A percentile compares a stretch with the other conserved stretches of the same genome.
Evolutionary conservation across 2,888 invertebrate genomes (phyloP).

Genomic region (Agrochola lychnidis): DNA sequence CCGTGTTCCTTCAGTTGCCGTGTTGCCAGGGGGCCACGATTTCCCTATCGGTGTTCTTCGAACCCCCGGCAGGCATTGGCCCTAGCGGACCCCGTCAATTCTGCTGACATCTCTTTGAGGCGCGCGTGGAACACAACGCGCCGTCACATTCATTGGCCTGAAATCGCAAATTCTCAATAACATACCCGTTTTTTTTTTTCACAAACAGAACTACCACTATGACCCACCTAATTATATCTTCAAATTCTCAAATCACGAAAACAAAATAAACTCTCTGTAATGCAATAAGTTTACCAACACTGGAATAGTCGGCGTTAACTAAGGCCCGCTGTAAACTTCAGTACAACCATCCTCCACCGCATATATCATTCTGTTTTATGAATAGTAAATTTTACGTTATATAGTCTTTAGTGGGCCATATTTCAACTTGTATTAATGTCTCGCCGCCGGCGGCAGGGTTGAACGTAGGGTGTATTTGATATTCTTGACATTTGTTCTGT

Average conservation of each 20-base stretch:
- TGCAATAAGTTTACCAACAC: constrained; percentile 59
- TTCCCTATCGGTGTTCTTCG: too few species aligned
- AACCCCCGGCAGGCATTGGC: too few species aligned
- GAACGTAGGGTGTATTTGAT: constrained; percentile 63
- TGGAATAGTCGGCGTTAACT: constrained; percentile 59
- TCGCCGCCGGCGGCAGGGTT: constrained; percentile 79
- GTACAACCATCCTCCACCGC: constrained; percentile 76
- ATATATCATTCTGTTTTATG: constrained; percentile 89
- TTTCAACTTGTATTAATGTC: constrained; percentile 87
- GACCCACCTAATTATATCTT: neutral
- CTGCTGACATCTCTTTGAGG: too few species aligned
- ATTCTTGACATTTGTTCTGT: constrained; percentile 51
- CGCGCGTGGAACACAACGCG: too few species aligned
- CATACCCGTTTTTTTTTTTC: neutral
- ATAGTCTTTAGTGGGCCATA: constrained; percentile 89
- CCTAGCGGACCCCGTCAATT: too few species aligned
- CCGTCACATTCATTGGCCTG: too few species aligned
- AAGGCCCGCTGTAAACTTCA: constrained; percentile 68
- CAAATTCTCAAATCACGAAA: neutral
- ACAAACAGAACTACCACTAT: neutral
- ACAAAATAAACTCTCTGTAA: constrained; percentile 22
- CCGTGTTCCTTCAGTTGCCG: too few species aligned
- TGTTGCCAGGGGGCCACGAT: too few species aligned
- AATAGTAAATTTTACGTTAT: constrained; percentile 90
- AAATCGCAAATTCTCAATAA: neutral